Evolutionary conservation across 2,113 vertebrate species (phyloP), one percentile per base, ranked within the genome.

Genomic region (Phoenicopterus ruber): DNA sequence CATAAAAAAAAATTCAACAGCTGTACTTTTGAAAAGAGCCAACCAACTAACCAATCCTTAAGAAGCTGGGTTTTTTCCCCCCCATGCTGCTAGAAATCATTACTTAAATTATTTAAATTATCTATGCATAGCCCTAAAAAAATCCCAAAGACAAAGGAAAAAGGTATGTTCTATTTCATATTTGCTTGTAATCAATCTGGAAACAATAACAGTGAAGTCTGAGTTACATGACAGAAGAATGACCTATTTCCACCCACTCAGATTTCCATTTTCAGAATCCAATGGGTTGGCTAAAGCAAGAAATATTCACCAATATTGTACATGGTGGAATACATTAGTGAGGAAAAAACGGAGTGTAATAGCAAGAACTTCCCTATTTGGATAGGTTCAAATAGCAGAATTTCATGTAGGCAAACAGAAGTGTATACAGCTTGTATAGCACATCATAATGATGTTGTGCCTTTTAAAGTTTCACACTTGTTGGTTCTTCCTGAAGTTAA

Each of bases 41-140:
- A 6, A 16, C 8, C 22, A 71, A n/a, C 17, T 11, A 55, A 47
- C 19, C 20, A 57, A 7, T 1, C 3, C 13, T 58, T 62, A 52
- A 78, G 7, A 73, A 29, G 12, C 1, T 82, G 31, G 1, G 2
- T 2, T 4, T 21, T 57, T 36, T 34, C 13, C 1, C 11, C 9
- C 22, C 7, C 38, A 12, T 11, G 7, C 5, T 81, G 5, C 16
- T 69, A 54, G 25, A 49, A 62, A 81, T 50, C 4, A 18, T 61
- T 42, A 42, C 8, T 1, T 12, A 29, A 59, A 2, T 58, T 76
- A 50, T 72, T 89, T 46, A 50, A 73, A 58, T 83, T 55, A n/a
- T 29, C 2, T 29, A 29, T 38, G 5, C 11, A 19, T 38, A 40
- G 26, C 11, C 5, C 6, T 49, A 46, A 88, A 90, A 59, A 38